Evolutionary conservation across 2,113 vertebrate genomes (phyloP), one percentile per base, ranked within the genome.

Genomic region (Beaufortia kweichowensis): DNA sequence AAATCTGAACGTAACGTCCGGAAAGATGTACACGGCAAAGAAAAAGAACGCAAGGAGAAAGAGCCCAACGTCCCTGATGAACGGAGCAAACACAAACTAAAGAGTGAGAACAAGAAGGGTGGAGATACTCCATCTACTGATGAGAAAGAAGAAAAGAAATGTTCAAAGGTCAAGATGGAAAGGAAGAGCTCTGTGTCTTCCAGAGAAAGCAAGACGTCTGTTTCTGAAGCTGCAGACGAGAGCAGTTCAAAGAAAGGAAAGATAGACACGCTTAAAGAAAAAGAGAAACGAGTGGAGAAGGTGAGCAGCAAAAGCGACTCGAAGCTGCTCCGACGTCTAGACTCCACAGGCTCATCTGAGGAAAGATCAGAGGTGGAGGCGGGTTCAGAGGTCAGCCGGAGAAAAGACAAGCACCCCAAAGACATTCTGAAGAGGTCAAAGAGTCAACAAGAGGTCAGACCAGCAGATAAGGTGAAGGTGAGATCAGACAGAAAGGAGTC

Each of bases 41-140:
- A 96, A 4, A 94, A 91, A 84, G 96, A 96, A 8, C 94, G 94
- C 79, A 91, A 85, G 83, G 96, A 98, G 28, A 95, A 91, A 74
- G 96, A 98, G 28, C 92, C 90, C 75, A 80, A 82, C 76, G 26
- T 87, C 41, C 88, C 90, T 1, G 95, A 97, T 56, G 96, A 97
- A n/a, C 94, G 90, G 3, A 9, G 69, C 59, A 98, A 94, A 53
- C 89, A 91, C 82, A 98, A 92, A 80, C 83, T 80, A 43, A 98
- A 93, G 87, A 85, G 87, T 59, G 96, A 97, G 12, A 62, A 86
- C 28, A 70, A 21, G 89, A 88, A 91, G 71, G 96, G 92, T 61
- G 92, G 91, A 11, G 82, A 72, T 62, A 88, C 77, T 15, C 2
- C 43, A 2, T 6, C 48, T 53, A 2, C 48, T 2, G 48, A 53